phyloP scores from a whole-genome alignment of 2,797 vertebrate genomes.

The Phalloptychus januarius region DNA sequence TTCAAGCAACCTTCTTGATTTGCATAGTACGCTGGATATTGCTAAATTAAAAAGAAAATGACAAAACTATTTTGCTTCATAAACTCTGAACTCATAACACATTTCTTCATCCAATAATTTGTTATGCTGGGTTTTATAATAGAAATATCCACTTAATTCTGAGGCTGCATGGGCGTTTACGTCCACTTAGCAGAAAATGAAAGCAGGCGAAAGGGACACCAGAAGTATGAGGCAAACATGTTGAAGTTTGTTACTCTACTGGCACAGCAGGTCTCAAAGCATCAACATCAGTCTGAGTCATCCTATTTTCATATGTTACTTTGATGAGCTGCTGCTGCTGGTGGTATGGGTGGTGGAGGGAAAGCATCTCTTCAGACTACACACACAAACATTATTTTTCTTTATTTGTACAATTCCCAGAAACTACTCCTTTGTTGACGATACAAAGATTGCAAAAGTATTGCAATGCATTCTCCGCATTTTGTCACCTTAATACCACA shows the following conservation, averaged over 20 bases:
- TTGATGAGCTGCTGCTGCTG: slow-evolving; percentile 63
- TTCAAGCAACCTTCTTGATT: slow-evolving; percentile 8
- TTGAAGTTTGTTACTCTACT: slow-evolving; percentile 49
- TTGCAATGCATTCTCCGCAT: not conserved
- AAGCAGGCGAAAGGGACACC: slow-evolving; percentile 14
- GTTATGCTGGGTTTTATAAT: not conserved
- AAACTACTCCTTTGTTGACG: slow-evolving; percentile 16
- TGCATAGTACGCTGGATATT: not conserved
- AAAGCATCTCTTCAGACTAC: slow-evolving; percentile 41
- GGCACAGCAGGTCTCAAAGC: slow-evolving; percentile 61
- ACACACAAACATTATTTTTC: slow-evolving; percentile 19
- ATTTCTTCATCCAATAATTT: slow-evolving; percentile 6
- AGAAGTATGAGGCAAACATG: slow-evolving; percentile 49
- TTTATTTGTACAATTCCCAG: slow-evolving; percentile 33
- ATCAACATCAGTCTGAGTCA: slow-evolving; percentile 68
- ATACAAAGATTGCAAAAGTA: not conserved
- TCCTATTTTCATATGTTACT: slow-evolving; percentile 73
- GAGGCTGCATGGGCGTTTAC: not conserved
- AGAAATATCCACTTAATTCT: slow-evolving; percentile 8
- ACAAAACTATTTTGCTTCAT: not conserved
- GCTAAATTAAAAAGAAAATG: not conserved
- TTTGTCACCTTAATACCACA: too few relatives aligned
- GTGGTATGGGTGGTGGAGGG: not conserved
- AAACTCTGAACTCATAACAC: slow-evolving; percentile 10
- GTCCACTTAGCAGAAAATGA: slow-evolving; percentile 25